Conservation (phyloP, 2,797 vertebrate species). For the Chaetophractus vellerosus region DNA sequence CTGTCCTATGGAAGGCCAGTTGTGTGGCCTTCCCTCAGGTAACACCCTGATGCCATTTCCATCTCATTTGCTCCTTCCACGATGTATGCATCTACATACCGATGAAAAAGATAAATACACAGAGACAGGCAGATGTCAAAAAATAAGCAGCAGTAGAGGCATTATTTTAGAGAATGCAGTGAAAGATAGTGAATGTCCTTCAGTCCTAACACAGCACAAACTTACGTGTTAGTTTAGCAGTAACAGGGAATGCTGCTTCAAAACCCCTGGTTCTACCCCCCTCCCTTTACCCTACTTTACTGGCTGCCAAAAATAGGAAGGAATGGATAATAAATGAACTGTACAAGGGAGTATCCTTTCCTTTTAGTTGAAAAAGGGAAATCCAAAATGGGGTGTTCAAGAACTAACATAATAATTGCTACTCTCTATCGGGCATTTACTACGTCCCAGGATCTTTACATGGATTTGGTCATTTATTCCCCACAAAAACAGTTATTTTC, state of each 20-base stretch:
- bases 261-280: not conserved
- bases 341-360: not conserved
- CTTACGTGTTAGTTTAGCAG: no score
- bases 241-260: not conserved
- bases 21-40: no score
- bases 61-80: not conserved
- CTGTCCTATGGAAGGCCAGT: no score
- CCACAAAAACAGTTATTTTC: not conserved
- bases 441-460: not conserved
- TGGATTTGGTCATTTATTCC: not conserved
- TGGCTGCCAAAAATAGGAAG: not conserved
- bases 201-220: not conserved
- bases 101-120: not conserved
- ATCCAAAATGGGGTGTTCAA: not conserved
- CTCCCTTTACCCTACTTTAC: not conserved
- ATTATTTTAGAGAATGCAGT: not conserved
- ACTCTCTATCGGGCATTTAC: rapidly evolving
- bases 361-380: not conserved
- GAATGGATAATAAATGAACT: not conserved
- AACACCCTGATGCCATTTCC: not conserved
- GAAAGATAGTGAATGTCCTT: not conserved
- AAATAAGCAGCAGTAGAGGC: no score
- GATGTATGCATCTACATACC: not conserved
- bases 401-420: not conserved
- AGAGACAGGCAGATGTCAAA: no score